phyloP scores from a whole-genome alignment of 2,888 invertebrate genomes.

The Drosophila rubida region DNA sequence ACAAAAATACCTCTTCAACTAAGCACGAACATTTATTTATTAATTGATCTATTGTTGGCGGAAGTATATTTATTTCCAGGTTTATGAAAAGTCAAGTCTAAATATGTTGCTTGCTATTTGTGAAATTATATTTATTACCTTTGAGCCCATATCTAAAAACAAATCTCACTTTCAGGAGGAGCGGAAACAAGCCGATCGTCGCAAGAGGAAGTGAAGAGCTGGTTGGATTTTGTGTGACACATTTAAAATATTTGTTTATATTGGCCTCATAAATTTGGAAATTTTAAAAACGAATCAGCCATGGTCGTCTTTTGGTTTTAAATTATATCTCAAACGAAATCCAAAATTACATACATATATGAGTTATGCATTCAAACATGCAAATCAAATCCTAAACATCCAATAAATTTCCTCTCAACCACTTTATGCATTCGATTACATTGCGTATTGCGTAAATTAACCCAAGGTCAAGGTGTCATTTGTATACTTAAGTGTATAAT shows the following conservation, averaged over 20 bases:
- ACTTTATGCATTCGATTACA: conserved; percentile 4
- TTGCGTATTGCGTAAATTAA: conserved; percentile 3
- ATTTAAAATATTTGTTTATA: conserved; percentile 17
- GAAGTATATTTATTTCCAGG: conserved; percentile 72
- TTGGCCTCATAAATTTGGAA: conserved; percentile 25
- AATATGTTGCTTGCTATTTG: conserved; percentile 41
- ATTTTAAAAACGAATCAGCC: conserved; percentile 28
- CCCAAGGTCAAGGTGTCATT: neutral
- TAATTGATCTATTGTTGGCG: conserved; percentile 7
- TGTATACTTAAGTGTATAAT: conserved; percentile 1
- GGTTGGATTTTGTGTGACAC: neutral
- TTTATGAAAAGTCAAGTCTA: conserved; percentile 29
- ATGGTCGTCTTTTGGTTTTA: conserved; percentile 38
- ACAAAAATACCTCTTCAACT: conserved; percentile 55
- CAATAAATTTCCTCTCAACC: conserved; percentile 41
- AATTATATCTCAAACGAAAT: conserved; percentile 22
- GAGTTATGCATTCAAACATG: conserved; percentile 27
- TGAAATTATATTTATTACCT: conserved; percentile 73
- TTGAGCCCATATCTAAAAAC: conserved; percentile 28
- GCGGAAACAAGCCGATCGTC: conserved; percentile 75
- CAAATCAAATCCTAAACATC: conserved; percentile 27
- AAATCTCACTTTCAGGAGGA: conserved; percentile 74
- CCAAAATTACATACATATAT: conserved; percentile 15
- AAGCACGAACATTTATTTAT: neutral
- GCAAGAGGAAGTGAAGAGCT: conserved; percentile 66